A percentile compares a stretch with the other conserved stretches of the same genome.
Evolutionary conservation across 1,140 invertebrate species (phyloP).

Genomic region (Scaptomyza graminum): DNA sequence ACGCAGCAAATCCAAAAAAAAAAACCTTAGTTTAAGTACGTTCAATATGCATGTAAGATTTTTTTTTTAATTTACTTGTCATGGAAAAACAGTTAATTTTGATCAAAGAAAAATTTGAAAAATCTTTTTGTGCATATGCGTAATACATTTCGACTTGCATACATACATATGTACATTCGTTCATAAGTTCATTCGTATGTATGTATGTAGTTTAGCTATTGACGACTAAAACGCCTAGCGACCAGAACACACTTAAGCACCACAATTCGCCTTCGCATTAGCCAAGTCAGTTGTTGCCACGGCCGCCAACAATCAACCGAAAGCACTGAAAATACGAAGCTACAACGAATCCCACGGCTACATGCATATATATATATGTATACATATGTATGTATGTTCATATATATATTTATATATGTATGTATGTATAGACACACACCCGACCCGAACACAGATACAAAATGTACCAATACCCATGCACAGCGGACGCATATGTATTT

Average conservation of each 20-base stretch:
- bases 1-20: slow-evolving; percentile 42
- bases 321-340: slow-evolving; percentile 67
- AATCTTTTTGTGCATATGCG: slow-evolving; percentile 34
- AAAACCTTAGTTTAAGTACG: not conserved
- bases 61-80: slow-evolving; percentile 6
- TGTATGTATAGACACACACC: slow-evolving; percentile 3
- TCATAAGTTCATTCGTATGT: slow-evolving; percentile 10
- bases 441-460: slow-evolving; percentile 33
- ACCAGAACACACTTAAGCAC: slow-evolving; percentile 50
- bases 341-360: slow-evolving; percentile 72
- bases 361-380: slow-evolving; percentile 23
- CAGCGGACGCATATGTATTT: slow-evolving; percentile 44
- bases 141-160: slow-evolving; percentile 31
- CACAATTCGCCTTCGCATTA: slow-evolving; percentile 52
- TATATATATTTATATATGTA: slow-evolving; percentile 14
- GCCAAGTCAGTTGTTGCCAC: slow-evolving; percentile 62
- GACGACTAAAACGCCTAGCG: slow-evolving; percentile 50
- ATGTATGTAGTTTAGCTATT: slow-evolving; percentile 38
- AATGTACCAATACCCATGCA: slow-evolving; percentile 46
- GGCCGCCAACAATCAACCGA: slow-evolving; percentile 76
- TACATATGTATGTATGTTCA: slow-evolving; percentile 19
- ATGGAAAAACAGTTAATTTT: slow-evolving; percentile 5
- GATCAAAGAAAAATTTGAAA: not conserved
- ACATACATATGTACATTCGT: slow-evolving; percentile 20
- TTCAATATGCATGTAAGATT: not conserved